A percentile compares a stretch with the other conserved stretches of the same genome.
Evolutionary conservation across 2,797 vertebrate genomes (phyloP).

Genomic region (Gambelia wislizenii): DNA sequence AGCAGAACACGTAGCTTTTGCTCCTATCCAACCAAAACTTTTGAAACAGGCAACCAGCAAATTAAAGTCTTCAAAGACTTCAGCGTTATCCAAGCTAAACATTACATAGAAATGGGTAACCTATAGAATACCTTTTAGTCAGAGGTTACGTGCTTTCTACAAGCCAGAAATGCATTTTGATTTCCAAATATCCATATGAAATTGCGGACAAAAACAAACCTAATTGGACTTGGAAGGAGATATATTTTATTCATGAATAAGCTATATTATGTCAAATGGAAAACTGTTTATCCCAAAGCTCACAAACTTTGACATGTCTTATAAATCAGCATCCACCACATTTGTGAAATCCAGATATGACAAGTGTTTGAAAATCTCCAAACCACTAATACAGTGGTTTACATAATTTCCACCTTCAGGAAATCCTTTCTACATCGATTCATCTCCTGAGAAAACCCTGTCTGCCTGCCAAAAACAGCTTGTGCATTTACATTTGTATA

Average conservation of each 20-base stretch:
- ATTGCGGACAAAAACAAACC: background rate
- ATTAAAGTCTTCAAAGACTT: slow-evolving; percentile 43
- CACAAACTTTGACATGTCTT: slow-evolving; percentile 31
- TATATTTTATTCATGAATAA: slow-evolving; percentile 18
- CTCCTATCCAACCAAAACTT: slow-evolving; percentile 37
- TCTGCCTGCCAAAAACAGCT: background rate
- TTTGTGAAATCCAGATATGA: background rate
- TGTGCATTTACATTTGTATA: background rate
- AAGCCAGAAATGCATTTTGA: slow-evolving; percentile 20
- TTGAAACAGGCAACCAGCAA: slow-evolving; percentile 53
- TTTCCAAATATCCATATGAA: slow-evolving; percentile 32
- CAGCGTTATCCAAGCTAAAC: slow-evolving; percentile 44
- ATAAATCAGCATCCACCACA: slow-evolving; percentile 18
- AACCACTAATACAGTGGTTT: background rate
- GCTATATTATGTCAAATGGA: background rate
- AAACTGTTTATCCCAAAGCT: slow-evolving; percentile 19
- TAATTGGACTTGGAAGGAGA: slow-evolving; percentile 9
- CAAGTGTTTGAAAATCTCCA: slow-evolving; percentile 27
- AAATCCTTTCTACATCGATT: background rate
- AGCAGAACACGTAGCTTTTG: slow-evolving; percentile 37
- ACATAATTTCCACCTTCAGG: background rate
- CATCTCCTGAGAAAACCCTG: background rate
- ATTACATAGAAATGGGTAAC: background rate
- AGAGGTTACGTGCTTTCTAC: background rate
- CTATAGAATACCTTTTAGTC: slow-evolving; percentile 1